Conservation (phyloP, 2,113 vertebrate species). For the Entosphenus tridentatus region DNA sequence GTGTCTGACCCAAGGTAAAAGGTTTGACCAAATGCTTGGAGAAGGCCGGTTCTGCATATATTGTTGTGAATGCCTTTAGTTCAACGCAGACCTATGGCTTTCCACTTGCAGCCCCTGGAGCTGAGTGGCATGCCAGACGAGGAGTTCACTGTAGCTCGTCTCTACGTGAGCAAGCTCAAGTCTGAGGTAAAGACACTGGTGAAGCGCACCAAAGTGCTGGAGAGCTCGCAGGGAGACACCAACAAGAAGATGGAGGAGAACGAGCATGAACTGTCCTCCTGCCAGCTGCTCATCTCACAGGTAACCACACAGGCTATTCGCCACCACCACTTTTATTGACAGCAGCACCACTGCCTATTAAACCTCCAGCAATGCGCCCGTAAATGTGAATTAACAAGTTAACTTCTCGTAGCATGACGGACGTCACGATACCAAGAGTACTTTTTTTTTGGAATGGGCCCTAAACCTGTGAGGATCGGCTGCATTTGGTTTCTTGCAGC, state of each 20-base stretch:
- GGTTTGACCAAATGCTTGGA: no score
- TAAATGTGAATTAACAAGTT: background rate
- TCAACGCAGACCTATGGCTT: background rate
- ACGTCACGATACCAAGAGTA: no score
- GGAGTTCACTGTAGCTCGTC: constrained; percentile 58
- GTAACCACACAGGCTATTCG: constrained; percentile 16
- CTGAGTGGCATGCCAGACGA: constrained; percentile 54
- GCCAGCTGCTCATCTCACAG: constrained; percentile 65
- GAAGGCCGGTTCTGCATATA: no score
- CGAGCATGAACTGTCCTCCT: constrained; percentile 55
- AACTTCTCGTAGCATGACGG: background rate
- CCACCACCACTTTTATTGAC: background rate
- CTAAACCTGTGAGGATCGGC: background rate
- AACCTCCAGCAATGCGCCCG: background rate
- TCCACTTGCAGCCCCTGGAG: constrained; percentile 33
- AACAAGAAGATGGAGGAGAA: constrained; percentile 63
- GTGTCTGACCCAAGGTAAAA: no score
- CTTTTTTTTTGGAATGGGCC: no score
- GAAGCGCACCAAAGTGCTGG: constrained; percentile 61
- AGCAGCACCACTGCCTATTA: background rate
- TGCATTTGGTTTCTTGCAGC: constrained; percentile 22
- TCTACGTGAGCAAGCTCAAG: constrained; percentile 80
- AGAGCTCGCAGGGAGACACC: constrained; percentile 47
- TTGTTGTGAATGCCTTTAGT: no score
- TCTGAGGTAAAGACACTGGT: constrained; percentile 65